Conservation (phyloP, 1,140 invertebrate genomes). For the Helicorthomorpha holstii region DNA sequence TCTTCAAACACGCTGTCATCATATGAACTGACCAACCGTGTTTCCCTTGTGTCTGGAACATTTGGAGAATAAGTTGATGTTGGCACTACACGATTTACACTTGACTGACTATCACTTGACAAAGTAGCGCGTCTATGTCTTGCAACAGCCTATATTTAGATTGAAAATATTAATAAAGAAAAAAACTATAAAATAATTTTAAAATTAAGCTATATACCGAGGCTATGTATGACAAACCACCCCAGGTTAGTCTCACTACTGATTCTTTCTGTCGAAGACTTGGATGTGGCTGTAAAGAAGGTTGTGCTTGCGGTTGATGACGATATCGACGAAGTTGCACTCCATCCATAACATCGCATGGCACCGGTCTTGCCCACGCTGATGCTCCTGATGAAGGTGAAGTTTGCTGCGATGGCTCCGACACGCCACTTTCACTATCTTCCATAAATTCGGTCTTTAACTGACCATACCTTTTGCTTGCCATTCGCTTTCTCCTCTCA, state of each 20-base stretch:
- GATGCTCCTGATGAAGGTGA: background rate
- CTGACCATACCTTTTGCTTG: conserved; percentile 46
- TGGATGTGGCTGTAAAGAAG: conserved; percentile 5
- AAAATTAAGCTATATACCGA: too few species aligned
- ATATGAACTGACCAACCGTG: conserved; percentile 10
- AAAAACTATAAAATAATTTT: too few species aligned
- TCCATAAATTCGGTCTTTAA: conserved; percentile 17
- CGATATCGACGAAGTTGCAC: conserved; percentile 9
- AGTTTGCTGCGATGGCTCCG: background rate
- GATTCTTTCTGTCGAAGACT: conserved; percentile 24
- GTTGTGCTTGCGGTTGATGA: conserved; percentile 9
- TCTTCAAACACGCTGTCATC: conserved; percentile 13
- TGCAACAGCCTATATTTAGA: too few species aligned
- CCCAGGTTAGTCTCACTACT: conserved; percentile 26
- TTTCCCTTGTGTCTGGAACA: conserved; percentile 10
- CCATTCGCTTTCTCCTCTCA: conserved; percentile 50
- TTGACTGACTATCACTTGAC: conserved; percentile 9
- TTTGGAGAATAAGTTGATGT: conserved; percentile 6
- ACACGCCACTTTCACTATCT: background rate
- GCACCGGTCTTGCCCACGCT: background rate
- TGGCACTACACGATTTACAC: conserved; percentile 14
- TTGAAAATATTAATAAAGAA: too few species aligned
- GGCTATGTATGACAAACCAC: conserved; percentile 23
- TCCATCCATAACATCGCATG: background rate
- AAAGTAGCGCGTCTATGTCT: too few species aligned